Percentiles rank a stretch among this genome's conserved stretches.
Evolutionary conservation across 2,797 vertebrate genomes (phyloP).

Genomic region (Eulemur albifrons): DNA sequence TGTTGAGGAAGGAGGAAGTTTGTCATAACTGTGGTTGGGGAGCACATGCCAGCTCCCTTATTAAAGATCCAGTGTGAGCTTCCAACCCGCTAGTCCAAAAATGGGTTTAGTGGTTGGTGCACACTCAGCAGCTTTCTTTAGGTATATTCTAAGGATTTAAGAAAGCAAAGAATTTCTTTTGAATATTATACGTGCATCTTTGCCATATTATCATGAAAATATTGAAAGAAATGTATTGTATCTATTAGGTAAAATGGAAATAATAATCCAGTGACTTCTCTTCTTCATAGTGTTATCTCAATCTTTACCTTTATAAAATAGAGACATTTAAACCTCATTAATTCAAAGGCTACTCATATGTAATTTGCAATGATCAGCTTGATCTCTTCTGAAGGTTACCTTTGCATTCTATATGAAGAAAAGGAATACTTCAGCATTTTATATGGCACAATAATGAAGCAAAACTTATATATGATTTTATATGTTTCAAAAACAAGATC

Average conservation of each 20-base stretch:
- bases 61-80: neutral
- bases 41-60: neutral
- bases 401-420: neutral
- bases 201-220: neutral
- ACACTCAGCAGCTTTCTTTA: neutral
- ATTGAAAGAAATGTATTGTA: neutral
- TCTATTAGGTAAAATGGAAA: neutral
- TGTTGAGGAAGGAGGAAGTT: neutral
- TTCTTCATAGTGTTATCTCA: neutral
- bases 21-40: neutral
- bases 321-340: neutral
- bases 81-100: neutral
- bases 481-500: neutral
- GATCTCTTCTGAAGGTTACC: neutral
- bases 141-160: neutral
- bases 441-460: neutral
- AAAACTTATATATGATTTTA: neutral
- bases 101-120: neutral
- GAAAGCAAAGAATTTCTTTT: neutral
- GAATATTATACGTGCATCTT: neutral
- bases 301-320: neutral
- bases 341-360: neutral
- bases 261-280: neutral
- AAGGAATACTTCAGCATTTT: neutral
- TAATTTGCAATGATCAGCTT: neutral